phyloP scores from a whole-genome alignment of 2,888 invertebrate genomes.

The Chesias legatella region DNA sequence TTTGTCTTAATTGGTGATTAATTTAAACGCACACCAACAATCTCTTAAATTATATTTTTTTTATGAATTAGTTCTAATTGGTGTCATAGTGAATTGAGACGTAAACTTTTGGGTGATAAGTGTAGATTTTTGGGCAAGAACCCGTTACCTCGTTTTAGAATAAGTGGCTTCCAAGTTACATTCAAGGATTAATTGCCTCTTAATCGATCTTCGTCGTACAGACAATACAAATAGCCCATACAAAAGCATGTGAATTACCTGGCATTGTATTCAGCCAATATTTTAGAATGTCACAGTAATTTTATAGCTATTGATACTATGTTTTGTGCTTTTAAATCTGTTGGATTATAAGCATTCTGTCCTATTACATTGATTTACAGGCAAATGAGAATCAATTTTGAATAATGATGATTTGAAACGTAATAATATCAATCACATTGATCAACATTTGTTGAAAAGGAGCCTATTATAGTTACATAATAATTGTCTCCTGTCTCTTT shows the following conservation, averaged over 20 bases:
- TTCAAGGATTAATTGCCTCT: conserved; percentile 24
- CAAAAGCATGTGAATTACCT: conserved; percentile 43
- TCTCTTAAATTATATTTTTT: background rate
- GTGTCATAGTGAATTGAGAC: too few relatives aligned
- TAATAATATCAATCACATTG: background rate
- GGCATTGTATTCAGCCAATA: conserved; percentile 35
- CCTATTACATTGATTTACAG: conserved; percentile 1
- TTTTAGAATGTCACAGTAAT: conserved; percentile 19
- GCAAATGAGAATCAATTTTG: background rate
- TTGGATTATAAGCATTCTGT: conserved; percentile 1
- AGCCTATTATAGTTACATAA: too few relatives aligned
- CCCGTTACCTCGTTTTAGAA: too few relatives aligned
- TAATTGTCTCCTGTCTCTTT: too few relatives aligned
- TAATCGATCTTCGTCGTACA: conserved; percentile 36
- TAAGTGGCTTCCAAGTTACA: too few relatives aligned
- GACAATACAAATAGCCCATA: conserved; percentile 42
- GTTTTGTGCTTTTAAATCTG: conserved; percentile 14
- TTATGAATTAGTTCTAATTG: too few relatives aligned
- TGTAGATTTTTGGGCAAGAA: too few relatives aligned
- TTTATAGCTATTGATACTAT: conserved; percentile 24
- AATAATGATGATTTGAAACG: background rate
- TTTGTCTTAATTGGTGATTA: too few relatives aligned
- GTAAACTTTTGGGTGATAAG: too few relatives aligned
- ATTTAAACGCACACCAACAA: background rate
- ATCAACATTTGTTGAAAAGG: too few relatives aligned